A percentile compares a stretch with the other conserved stretches of the same genome.
phyloP scores from a whole-genome alignment of 2,113 vertebrate genomes.

The Platycercus adscitus region DNA sequence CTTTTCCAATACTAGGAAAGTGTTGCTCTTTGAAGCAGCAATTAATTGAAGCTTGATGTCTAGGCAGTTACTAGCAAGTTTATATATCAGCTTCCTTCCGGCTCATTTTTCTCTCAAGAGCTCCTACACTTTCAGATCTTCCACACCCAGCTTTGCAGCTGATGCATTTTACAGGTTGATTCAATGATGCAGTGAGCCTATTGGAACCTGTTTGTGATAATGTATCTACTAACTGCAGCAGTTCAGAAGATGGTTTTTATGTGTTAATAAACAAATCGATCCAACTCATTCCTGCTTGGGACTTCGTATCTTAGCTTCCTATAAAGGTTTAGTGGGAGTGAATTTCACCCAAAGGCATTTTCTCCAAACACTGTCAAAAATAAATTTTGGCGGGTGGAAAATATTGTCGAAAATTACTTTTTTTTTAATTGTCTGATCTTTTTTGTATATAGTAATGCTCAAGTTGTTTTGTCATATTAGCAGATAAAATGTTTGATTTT shows the following conservation, averaged over 20 bases:
- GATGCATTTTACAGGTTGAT: not conserved
- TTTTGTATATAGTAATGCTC: not conserved
- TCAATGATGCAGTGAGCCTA: not conserved
- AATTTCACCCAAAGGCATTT: not conserved
- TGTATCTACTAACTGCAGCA: not conserved
- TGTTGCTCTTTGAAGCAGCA: not conserved
- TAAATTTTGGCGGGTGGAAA: not conserved
- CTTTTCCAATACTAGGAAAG: accelerated
- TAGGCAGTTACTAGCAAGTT: not conserved
- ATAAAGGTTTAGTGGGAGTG: not conserved
- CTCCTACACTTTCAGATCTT: not conserved
- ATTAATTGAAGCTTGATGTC: not conserved
- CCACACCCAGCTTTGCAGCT: not conserved
- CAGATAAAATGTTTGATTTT: not conserved
- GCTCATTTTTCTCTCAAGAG: not conserved
- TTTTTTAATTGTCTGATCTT: not conserved
- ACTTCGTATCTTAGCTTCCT: not conserved
- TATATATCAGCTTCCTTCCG: not conserved
- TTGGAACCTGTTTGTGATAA: not conserved
- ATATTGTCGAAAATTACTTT: not conserved
- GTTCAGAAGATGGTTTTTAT: not conserved
- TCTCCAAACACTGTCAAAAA: not conserved
- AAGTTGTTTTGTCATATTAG: not conserved
- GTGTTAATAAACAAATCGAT: not conserved
- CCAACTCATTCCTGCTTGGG: not conserved